Percentiles rank a stretch among this genome's conserved stretches.
phyloP scores from a whole-genome alignment of 2,113 vertebrate species.

The Nanorana parkeri region DNA sequence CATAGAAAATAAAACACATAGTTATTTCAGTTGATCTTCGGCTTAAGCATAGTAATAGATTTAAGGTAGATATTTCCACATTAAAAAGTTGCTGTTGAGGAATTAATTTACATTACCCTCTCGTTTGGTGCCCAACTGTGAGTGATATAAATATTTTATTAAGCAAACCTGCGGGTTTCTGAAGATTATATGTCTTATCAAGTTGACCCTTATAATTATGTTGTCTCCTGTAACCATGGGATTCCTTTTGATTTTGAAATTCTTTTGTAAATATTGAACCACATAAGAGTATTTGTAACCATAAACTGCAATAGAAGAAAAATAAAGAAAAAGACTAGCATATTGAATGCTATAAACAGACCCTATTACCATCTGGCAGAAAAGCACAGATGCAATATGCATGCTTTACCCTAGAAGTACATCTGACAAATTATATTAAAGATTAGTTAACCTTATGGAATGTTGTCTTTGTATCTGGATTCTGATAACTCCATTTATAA shows the following conservation, averaged over 20 bases:
- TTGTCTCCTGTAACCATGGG: conserved; percentile 76
- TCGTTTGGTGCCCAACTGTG: conserved; percentile 75
- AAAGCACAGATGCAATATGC: conserved; percentile 38
- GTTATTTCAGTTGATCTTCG: conserved; percentile 4
- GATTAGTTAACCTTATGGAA: conserved; percentile 1
- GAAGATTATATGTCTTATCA: conserved; percentile 83
- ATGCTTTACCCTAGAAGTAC: background rate
- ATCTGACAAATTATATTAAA: conserved; percentile 40
- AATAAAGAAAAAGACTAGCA: conserved; percentile 55
- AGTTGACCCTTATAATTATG: conserved; percentile 83
- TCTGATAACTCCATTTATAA: background rate
- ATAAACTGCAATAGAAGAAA: conserved; percentile 53
- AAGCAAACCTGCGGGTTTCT: conserved; percentile 77
- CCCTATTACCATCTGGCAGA: conserved; percentile 9
- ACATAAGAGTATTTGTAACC: conserved; percentile 63
- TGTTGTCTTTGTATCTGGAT: background rate
- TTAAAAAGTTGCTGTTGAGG: conserved; percentile 60
- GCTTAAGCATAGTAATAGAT: conserved; percentile 19
- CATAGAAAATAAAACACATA: background rate
- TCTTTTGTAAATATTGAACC: conserved; percentile 79
- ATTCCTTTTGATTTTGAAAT: conserved; percentile 73
- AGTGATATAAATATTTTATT: conserved; percentile 82
- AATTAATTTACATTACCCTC: conserved; percentile 64
- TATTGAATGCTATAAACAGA: conserved; percentile 61
- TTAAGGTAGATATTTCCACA: conserved; percentile 32